Evolutionary conservation across 2,888 invertebrate species (phyloP).

Genomic region (Lasioglossum villosulum): DNA sequence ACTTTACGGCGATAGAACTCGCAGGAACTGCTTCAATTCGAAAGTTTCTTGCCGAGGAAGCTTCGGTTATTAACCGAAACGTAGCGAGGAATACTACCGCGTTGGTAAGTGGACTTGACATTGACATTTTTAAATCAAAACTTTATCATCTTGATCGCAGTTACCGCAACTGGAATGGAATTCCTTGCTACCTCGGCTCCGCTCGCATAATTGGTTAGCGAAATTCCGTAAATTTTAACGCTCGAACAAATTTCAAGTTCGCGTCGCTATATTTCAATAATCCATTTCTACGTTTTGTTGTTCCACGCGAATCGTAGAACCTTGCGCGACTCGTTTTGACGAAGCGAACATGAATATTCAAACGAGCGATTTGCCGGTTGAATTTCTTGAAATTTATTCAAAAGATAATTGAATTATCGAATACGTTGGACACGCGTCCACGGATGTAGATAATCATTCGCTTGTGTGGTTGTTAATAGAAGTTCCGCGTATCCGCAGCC

Average conservation of each 20-base stretch:
- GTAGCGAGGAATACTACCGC: too few species aligned
- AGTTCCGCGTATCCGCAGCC: constrained; percentile 63
- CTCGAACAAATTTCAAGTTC: background rate
- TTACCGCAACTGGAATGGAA: background rate
- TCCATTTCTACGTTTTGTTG: background rate
- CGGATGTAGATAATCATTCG: constrained; percentile 60
- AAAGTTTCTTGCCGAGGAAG: background rate
- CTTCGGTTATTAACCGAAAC: background rate
- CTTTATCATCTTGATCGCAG: background rate
- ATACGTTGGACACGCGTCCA: constrained; percentile 20
- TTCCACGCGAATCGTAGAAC: background rate
- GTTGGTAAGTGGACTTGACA: background rate
- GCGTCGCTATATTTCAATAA: background rate
- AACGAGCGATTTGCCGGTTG: background rate
- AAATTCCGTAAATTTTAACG: background rate
- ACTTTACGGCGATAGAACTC: background rate
- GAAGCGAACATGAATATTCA: too few species aligned
- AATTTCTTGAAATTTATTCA: background rate
- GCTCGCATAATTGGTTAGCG: background rate
- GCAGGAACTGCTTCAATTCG: background rate
- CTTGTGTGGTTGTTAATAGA: constrained; percentile 61
- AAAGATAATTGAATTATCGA: constrained; percentile 11
- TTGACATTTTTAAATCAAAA: constrained; percentile 6
- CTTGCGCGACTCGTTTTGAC: too few species aligned
- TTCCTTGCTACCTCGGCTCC: background rate